Percentiles rank a stretch among this genome's conserved stretches.
These are phyloP conservation scores for Camelus bactrianus DNA, from an alignment of 2,113 vertebrate species.

Conservation along the genomic window DNA sequence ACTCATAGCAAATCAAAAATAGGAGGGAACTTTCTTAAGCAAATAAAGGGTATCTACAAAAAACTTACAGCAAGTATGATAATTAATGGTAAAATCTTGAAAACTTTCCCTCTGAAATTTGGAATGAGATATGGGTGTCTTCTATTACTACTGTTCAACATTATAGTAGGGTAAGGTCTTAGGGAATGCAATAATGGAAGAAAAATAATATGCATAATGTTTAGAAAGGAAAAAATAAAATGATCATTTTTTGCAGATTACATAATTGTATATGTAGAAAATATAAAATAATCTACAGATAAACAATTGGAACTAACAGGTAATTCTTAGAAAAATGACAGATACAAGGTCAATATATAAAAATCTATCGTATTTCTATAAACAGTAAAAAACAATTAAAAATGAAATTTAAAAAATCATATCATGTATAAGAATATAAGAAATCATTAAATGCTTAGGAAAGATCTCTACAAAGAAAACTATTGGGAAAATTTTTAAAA, in stretches of 20 bases:
- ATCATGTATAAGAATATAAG: not conserved
- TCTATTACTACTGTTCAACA: not conserved
- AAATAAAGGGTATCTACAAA: not conserved
- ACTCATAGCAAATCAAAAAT: not conserved
- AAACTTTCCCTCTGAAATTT: not conserved
- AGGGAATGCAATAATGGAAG: not conserved
- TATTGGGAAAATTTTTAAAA: not conserved
- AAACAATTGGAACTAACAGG: not conserved
- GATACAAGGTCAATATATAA: not conserved
- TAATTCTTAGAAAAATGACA: not conserved
- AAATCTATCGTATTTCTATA: no score
- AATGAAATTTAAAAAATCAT: not conserved
- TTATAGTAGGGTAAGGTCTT: not conserved
- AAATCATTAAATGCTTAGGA: slow-evolving; percentile 14
- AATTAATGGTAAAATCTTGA: not conserved
- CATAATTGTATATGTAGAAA: not conserved
- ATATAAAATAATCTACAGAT: not conserved
- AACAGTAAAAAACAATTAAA: no score
- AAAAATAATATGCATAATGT: not conserved
- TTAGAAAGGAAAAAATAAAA: slow-evolving; percentile 44
- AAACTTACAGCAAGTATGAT: not conserved
- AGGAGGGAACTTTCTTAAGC: not conserved
- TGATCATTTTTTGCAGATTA: not conserved
- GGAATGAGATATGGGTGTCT: not conserved
- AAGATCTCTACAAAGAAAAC: not conserved